Evolutionary conservation across 2,797 vertebrate species (phyloP).

Genomic region (Rhynchotus rufescens): DNA sequence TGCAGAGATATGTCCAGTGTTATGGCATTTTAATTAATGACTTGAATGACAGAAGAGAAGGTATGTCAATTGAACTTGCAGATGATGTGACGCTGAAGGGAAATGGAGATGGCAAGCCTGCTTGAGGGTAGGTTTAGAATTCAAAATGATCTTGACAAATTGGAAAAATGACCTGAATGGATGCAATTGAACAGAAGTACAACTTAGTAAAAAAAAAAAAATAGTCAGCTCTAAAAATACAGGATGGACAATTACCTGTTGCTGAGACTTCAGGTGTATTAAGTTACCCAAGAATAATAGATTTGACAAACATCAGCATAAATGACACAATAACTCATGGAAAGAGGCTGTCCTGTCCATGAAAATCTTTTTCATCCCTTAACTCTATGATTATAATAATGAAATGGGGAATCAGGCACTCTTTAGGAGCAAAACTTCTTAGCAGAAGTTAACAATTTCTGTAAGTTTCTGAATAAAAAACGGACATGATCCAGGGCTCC

Average conservation of each 20-base stretch:
- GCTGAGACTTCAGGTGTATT: not conserved
- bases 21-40: not conserved
- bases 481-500: not conserved
- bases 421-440: not conserved
- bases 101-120: not conserved
- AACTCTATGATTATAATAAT: not conserved
- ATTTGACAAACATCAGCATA: slow-evolving; percentile 1
- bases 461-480: not conserved
- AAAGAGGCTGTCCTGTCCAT: not conserved
- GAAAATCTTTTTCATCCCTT: not conserved
- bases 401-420: not conserved
- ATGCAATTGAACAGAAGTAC: not conserved
- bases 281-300: not conserved
- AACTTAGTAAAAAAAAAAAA: not conserved
- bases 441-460: not conserved
- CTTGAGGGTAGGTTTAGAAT: not conserved
- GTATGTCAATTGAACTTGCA: not conserved
- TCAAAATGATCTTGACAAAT: not conserved
- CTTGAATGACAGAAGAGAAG: not conserved
- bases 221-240: not conserved
- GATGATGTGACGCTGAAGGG: not conserved
- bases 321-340: not conserved
- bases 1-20: not conserved
- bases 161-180: not conserved
- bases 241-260: not conserved